phyloP scores from a whole-genome alignment of 2,113 vertebrate genomes.

The Semicossyphus pulcher region DNA sequence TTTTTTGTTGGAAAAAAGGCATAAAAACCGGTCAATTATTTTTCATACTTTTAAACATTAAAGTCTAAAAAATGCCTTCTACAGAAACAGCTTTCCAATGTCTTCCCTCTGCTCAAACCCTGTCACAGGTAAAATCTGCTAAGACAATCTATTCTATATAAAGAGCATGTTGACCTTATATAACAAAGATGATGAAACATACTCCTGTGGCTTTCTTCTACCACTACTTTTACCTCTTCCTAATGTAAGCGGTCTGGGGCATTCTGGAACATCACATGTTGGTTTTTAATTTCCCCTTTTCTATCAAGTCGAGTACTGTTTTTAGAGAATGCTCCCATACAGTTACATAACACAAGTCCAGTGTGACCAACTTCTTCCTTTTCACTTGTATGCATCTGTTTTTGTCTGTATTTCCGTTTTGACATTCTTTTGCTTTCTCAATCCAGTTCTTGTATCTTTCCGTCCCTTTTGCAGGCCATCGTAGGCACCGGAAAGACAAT shows the following conservation, averaged over 20 bases:
- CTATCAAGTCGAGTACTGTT: constrained; percentile 1
- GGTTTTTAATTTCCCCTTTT: constrained; percentile 28
- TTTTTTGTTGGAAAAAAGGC: not conserved
- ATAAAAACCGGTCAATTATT: not conserved
- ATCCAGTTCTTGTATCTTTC: constrained; percentile 9
- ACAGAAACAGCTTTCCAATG: not conserved
- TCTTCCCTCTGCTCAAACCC: not conserved
- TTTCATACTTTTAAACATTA: not conserved
- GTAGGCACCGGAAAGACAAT: constrained; percentile 92
- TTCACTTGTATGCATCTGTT: constrained; percentile 11
- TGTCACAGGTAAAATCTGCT: constrained; percentile 5
- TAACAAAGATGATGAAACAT: not conserved
- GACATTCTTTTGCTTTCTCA: constrained; percentile 18
- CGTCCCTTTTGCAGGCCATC: constrained; percentile 84
- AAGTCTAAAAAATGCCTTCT: not conserved
- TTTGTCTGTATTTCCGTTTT: constrained; percentile 27
- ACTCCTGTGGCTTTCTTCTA: constrained; percentile 16
- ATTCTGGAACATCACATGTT: constrained; percentile 8
- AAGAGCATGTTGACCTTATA: constrained; percentile 12
- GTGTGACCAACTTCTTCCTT: constrained; percentile 35
- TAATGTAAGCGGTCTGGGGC: not conserved
- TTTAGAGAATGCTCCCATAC: not conserved
- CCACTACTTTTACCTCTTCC: not conserved
- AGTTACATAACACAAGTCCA: constrained; percentile 3
- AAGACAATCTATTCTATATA: not conserved